A percentile compares a stretch with the other conserved stretches of the same genome.
Evolutionary conservation across 2,888 invertebrate species (phyloP).

Genomic region (Copidosoma aretas): DNA sequence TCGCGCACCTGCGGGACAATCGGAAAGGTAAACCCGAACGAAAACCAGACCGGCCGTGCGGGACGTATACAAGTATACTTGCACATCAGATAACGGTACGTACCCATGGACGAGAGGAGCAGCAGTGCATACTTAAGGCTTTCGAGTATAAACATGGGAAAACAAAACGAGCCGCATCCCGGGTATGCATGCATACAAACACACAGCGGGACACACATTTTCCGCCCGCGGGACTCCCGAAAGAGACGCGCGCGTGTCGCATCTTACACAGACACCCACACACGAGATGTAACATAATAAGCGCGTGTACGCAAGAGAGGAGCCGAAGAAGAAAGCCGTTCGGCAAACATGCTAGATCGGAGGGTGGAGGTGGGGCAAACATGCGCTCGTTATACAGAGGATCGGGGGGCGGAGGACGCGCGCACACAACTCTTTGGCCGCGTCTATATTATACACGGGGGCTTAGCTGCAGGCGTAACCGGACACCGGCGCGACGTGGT

Average conservation of each 20-base stretch:
- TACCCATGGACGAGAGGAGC: neutral
- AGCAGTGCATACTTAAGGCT: constrained; percentile 1
- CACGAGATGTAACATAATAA: too few species aligned
- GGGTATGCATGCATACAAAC: too few species aligned
- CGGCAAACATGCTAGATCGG: constrained; percentile 20
- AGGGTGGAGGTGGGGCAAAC: neutral
- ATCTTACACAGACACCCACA: too few species aligned
- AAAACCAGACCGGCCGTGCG: too few species aligned
- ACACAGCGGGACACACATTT: neutral
- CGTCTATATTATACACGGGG: constrained; percentile 16
- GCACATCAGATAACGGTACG: too few species aligned
- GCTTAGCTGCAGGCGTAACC: constrained; percentile 46
- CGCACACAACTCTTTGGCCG: constrained; percentile 58
- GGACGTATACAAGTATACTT: too few species aligned
- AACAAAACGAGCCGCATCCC: too few species aligned
- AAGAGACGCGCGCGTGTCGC: neutral
- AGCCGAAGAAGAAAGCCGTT: constrained; percentile 2
- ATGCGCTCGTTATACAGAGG: constrained; percentile 22
- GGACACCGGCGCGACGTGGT: constrained; percentile 45
- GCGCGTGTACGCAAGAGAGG: neutral
- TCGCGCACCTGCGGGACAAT: too few species aligned
- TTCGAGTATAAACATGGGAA: too few species aligned
- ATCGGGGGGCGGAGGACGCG: constrained; percentile 14
- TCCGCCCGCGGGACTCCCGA: neutral
- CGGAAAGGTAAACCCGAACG: too few species aligned